Percentiles rank a stretch among this genome's conserved stretches.
These are phyloP conservation scores for Okapia johnstoni DNA, from an alignment of 2,113 vertebrate species.

Conservation along the genomic window DNA sequence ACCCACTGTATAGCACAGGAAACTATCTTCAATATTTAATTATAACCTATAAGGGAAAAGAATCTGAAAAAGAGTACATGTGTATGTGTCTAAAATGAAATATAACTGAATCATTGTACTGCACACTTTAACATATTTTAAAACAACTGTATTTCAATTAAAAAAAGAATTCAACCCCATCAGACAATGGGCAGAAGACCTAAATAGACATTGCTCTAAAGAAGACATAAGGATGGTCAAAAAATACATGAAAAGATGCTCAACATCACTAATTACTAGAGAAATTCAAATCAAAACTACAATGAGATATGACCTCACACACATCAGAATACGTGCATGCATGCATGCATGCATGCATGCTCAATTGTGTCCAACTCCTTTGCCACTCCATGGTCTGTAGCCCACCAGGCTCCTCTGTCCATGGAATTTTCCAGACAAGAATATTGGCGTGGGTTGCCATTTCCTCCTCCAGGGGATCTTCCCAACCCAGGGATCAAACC, in stretches of 20 bases:
- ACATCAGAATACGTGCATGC: rapidly evolving
- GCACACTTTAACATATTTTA: background rate
- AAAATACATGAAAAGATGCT: background rate
- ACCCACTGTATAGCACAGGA: background rate
- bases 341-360: background rate
- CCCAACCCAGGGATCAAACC: background rate
- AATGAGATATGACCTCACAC: background rate
- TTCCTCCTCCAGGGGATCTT: background rate
- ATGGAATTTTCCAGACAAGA: background rate
- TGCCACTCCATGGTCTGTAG: background rate
- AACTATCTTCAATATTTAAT: background rate
- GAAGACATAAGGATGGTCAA: background rate
- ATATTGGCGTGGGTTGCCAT: background rate
- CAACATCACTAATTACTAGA: background rate
- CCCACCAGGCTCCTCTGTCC: background rate
- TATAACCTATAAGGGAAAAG: background rate
- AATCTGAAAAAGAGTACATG: background rate
- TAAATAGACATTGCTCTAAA: background rate
- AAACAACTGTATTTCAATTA: background rate
- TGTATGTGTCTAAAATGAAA: background rate
- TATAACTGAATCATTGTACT: background rate
- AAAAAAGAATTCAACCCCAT: background rate
- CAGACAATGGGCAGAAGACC: background rate
- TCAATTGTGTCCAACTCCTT: background rate
- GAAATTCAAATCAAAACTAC: background rate